Evolutionary conservation across 2,888 invertebrate genomes (phyloP), one percentile per base, ranked within the genome.

Genomic region (Tetragnatha montana): DNA sequence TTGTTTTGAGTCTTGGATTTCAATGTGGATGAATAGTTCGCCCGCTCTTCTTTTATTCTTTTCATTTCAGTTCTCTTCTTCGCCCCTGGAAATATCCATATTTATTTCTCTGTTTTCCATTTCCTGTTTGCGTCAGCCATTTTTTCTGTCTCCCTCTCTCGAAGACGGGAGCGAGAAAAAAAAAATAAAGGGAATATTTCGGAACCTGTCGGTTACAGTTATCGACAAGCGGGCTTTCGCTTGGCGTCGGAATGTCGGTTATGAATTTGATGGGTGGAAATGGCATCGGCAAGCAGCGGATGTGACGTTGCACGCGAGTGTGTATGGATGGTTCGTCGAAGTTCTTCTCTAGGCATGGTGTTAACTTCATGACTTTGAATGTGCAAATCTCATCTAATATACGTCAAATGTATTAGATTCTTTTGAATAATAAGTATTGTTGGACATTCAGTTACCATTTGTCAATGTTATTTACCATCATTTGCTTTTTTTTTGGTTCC

Each of bases 181-280:
- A 35, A 35, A 35, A 35, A 35, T 35, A 35, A 35, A n/a, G n/a
- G n/a, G 35, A 35, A 35, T 69, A 47, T 47, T 76, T 51, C 49
- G 85, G 22, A 69, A 76, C 80, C 87, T 87, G 87, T 81, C 87
- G 87, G 68, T 87, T 87, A 60, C 87, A 87, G 87, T 87, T 71
- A 80, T 60, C 79, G 78, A 50, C 68, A 75, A 74, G 76, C 51
- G 21, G 82, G 49, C 81, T 50, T 69, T n/a, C 8, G 68, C 68
- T 35, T 51, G 87, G 68, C 69, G 60, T 22, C 87, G 80, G 68
- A 80, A 87, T 80, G 87, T 70, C 81, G 81, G 68, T 81, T 60
- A 70, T 87, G 87, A 81, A 87, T 80, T 60, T 87, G 87, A 87
- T 80, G 74, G 51, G 74, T 69, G 76, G 35, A 78, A 84, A 84